Conservation (phyloP, 2,888 invertebrate species). For the Pseudococcus viburni region DNA sequence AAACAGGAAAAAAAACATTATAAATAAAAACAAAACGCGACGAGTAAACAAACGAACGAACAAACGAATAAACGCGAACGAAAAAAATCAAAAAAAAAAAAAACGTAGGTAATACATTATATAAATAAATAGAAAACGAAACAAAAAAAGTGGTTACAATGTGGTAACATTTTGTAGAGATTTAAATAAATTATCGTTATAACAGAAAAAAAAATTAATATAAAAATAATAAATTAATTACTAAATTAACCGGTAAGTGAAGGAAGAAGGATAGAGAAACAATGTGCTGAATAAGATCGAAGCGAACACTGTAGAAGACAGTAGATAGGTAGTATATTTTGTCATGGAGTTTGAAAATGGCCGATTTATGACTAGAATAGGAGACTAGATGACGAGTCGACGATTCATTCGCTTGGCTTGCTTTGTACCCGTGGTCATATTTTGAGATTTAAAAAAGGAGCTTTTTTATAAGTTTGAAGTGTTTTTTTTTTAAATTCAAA, state of each 20-base stretch:
- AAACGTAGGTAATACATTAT: background rate
- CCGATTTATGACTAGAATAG: constrained; percentile 36
- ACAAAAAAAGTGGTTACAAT: constrained; percentile 44
- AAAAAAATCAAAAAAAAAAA: background rate
- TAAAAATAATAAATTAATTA: background rate
- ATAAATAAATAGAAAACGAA: constrained; percentile 1
- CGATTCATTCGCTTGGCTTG: background rate
- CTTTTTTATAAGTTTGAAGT: too few species aligned
- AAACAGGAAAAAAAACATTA: constrained; percentile 9
- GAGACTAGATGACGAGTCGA: constrained; percentile 44
- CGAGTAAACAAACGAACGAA: background rate
- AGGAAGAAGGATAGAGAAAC: background rate
- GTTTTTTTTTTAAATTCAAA: too few species aligned
- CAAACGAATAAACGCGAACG: background rate
- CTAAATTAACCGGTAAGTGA: background rate
- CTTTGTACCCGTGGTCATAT: too few species aligned
- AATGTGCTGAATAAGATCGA: background rate
- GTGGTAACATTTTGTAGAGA: constrained; percentile 49
- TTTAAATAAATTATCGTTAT: background rate
- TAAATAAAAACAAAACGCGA: constrained; percentile 17
- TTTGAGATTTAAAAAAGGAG: too few species aligned
- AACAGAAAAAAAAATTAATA: constrained; percentile 19
- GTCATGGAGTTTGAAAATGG: background rate
- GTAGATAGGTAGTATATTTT: background rate
- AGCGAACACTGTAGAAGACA: background rate